Evolutionary conservation across 2,113 vertebrate genomes (phyloP).

Genomic region (Athene noctua): DNA sequence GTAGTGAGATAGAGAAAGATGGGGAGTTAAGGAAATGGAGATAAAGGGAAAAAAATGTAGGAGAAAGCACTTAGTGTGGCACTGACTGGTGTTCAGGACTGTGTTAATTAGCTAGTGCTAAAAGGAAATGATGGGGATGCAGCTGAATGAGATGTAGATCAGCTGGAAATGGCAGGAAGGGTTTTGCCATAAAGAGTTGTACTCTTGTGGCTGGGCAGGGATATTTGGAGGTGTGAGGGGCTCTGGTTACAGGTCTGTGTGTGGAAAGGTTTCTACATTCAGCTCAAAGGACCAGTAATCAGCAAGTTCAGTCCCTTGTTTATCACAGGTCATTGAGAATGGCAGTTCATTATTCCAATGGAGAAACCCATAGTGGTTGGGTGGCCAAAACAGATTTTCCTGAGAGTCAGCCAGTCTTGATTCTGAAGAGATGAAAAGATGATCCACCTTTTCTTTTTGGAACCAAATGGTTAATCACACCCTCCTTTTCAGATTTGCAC

Average conservation of each 20-base stretch:
- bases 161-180: background rate
- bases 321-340: background rate
- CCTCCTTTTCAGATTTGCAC: background rate
- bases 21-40: background rate
- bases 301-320: background rate
- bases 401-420: background rate
- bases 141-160: background rate
- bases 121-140: background rate
- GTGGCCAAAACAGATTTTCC: background rate
- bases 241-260: background rate
- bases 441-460: background rate
- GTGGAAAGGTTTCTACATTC: background rate
- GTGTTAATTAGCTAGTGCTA: background rate
- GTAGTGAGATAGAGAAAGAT: background rate
- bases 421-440: background rate
- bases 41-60: background rate
- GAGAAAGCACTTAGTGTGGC: background rate
- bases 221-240: background rate
- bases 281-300: background rate
- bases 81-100: background rate
- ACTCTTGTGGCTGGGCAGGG: background rate
- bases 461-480: background rate
- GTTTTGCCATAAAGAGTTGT: background rate
- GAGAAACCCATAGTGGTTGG: background rate
- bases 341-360: background rate